Evolutionary conservation across 1,140 invertebrate genomes (phyloP).

Genomic region (Anadara kagoshimensis): DNA sequence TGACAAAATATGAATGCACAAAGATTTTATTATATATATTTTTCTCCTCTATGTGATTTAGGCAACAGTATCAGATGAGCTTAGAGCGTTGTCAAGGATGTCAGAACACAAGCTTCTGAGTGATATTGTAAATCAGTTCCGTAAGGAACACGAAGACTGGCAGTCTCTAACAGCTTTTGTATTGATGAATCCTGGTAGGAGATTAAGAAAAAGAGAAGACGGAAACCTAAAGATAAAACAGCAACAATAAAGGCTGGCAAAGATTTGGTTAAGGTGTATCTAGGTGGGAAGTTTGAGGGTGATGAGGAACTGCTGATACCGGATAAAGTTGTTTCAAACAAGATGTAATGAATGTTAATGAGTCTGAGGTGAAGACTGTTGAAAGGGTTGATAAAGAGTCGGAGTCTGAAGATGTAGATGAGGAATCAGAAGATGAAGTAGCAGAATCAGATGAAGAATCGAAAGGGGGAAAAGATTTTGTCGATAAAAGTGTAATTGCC

Average conservation of each 20-base stretch:
- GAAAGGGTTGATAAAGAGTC: not conserved
- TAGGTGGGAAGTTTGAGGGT: slow-evolving; percentile 38
- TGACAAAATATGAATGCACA: too few relatives aligned
- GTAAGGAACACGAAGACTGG: slow-evolving; percentile 59
- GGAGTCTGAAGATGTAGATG: not conserved
- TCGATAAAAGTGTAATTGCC: too few relatives aligned
- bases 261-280: slow-evolving; percentile 41
- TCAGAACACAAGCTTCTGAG: slow-evolving; percentile 46
- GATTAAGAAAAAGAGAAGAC: slow-evolving; percentile 53
- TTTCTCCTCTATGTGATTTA: slow-evolving; percentile 15
- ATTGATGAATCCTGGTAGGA: slow-evolving; percentile 48
- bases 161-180: slow-evolving; percentile 54
- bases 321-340: not conserved
- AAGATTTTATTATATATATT: not conserved
- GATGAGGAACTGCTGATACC: slow-evolving; percentile 8
- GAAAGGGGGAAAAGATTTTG: not conserved
- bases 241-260: slow-evolving; percentile 42
- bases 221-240: slow-evolving; percentile 37
- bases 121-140: slow-evolving; percentile 45
- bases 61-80: slow-evolving; percentile 37
- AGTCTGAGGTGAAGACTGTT: not conserved
- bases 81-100: slow-evolving; percentile 47
- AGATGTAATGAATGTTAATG: not conserved
- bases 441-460: too few relatives aligned
- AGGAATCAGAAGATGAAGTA: not conserved